Evolutionary conservation across 2,113 vertebrate genomes (phyloP), one percentile per base, ranked within the genome.

Genomic region (Rhegmatorhina hoffmannsi): DNA sequence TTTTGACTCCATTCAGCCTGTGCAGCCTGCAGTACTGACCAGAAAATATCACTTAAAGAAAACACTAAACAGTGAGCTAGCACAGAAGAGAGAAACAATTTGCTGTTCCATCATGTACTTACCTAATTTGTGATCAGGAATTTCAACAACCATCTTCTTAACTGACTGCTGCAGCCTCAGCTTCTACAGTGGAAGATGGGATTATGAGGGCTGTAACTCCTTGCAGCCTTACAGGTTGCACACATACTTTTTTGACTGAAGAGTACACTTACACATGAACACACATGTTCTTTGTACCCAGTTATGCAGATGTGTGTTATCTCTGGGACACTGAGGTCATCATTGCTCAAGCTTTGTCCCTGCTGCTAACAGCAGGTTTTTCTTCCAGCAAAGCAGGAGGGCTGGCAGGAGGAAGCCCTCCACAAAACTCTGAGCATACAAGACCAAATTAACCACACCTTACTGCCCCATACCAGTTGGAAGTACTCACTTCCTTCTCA

Each of bases 131-230:
- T 53, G 52, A 63, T 24, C 47, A 86, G 76, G 90, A 84, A 86
- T 96, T 94, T 93, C 79, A 93, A 77, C 28, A 93, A 77, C 28
- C 85, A 90, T 95, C 93, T 91, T 94, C 94, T 94, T 52, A 85
- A 85, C 47, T 94, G 90, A 70, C 2, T 94, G 80, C 83, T 94
- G 76, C 70, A 94, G 83, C 75, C 44, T 90, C 90, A 79, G 73
- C 88, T 93, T 96, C 93, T 77, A 92, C 66, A 92, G 79, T 78
- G 46, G 88, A 81, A 92, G 68, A 88, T 0, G 83, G 59, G 76
- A 89, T 86, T 93, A 59, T 15, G 85, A 68, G 38, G 72, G 46
- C 87, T 84, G 29, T 80, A 89, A 69, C 43, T 88, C 76, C 76
- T 67, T 43, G 64, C 82, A 86, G 79, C 64, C 40, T 81, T 75